Evolutionary conservation across 2,797 vertebrate species (phyloP), one percentile per base, ranked within the genome.

Genomic region (Ctenosaura bakeri): DNA sequence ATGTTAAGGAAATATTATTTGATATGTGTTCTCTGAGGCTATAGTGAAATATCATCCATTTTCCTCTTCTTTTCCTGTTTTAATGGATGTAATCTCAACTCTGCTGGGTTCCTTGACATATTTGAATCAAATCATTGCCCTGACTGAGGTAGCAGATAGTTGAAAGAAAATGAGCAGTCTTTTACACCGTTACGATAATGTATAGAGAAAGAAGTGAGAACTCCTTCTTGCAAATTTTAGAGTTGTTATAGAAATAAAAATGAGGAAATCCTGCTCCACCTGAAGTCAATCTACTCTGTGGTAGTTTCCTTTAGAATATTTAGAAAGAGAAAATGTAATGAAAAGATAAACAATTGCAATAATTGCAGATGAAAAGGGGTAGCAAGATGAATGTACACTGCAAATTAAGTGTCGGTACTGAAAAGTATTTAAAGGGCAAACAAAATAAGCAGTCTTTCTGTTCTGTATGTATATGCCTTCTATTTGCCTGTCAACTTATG

Each of bases 1-100:
- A 93, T 92, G 90, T 94, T 94, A 96, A 95, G 90, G 93, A 95
- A 95, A 95, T 93, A 89, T 90, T 96, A 89, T 95, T 94, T 94
- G 81, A 77, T 92, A 35, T 35, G 1, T 94, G 83, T 95, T 96
- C 94, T 97, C 95, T 92, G 84, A 94, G 93, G 94, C 93, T 92
- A 94, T 92, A 95, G 90, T 96, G 88, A 93, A 93, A 95, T 95
- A 91, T 82, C 86, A 86, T 95, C 92, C 92, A 59, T 82, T 87
- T 89, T 90, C 74, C n/a, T 76, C 84, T 22, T 71, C 35, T 94
- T 94, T 83, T 96, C 14, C 94, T 92, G 83, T 93, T 91, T 96
- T 95, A 94, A 93, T 94, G 91, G 90, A 93, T 93, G 88, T 91
- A 95, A 94, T 94, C 89, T 96, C 85, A 89, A 86, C 89, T 85